Evolutionary conservation across 2,797 vertebrate genomes (phyloP).

Genomic region (Ateles fusciceps): DNA sequence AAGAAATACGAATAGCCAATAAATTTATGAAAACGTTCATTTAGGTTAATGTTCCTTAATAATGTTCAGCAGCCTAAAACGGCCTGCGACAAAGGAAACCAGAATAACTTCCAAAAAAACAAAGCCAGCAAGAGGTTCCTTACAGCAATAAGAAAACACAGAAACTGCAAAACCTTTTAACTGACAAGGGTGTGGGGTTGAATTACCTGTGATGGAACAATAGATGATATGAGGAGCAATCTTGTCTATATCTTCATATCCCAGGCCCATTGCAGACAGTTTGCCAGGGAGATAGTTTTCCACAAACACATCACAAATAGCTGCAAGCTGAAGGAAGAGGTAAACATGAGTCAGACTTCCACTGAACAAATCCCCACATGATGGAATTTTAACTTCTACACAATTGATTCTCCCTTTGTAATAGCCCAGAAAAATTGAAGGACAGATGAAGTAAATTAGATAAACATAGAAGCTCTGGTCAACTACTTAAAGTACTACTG

Average conservation of each 20-base stretch:
- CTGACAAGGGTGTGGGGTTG: accelerated
- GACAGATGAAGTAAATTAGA: background rate
- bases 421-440: conserved; percentile 14
- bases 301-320: conserved; percentile 91
- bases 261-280: conserved; percentile 89
- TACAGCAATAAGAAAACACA: background rate
- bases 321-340: conserved; percentile 88
- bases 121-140: background rate
- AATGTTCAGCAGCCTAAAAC: no score
- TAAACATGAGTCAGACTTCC: conserved; percentile 57
- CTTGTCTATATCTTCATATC: conserved; percentile 88
- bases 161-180: background rate
- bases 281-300: conserved; percentile 96
- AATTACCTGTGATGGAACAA: conserved; percentile 95
- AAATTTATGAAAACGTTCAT: no score
- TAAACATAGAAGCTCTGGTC: background rate
- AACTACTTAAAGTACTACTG: background rate
- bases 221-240: conserved; percentile 91
- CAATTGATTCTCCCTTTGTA: conserved; percentile 44
- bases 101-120: background rate
- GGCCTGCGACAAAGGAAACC: background rate
- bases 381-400: conserved; percentile 56
- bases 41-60: no score
- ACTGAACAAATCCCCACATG: conserved; percentile 29
- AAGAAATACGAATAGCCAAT: no score